Evolutionary conservation across 2,797 vertebrate species (phyloP).

Genomic region (Steatocranus sp.): DNA sequence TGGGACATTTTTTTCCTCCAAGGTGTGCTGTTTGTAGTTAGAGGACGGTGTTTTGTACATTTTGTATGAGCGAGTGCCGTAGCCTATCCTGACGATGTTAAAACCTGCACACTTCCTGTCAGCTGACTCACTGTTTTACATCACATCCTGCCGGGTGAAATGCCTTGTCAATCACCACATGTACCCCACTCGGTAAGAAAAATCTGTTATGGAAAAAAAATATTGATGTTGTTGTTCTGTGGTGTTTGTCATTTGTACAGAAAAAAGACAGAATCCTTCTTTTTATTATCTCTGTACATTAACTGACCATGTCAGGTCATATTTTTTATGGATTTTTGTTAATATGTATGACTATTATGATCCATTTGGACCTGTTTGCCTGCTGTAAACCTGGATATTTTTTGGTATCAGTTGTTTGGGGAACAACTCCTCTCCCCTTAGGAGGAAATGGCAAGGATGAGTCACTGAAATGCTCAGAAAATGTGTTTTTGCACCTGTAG

Average conservation of each 20-base stretch:
- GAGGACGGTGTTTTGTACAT: slow-evolving; percentile 98
- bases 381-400: slow-evolving; percentile 77
- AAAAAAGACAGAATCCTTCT: slow-evolving; percentile 73
- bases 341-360: slow-evolving; percentile 76
- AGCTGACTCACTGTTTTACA: slow-evolving; percentile 75
- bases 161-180: slow-evolving; percentile 38
- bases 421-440: slow-evolving; percentile 26
- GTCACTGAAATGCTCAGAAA: slow-evolving; percentile 43
- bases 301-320: slow-evolving; percentile 69
- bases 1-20: slow-evolving; percentile 36
- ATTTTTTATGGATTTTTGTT: slow-evolving; percentile 82
- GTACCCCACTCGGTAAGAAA: slow-evolving; percentile 49
- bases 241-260: slow-evolving; percentile 98
- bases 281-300: slow-evolving; percentile 82
- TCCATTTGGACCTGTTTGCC: slow-evolving; percentile 77
- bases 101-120: slow-evolving; percentile 87
- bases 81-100: slow-evolving; percentile 86
- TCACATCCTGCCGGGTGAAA: slow-evolving; percentile 69
- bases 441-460: slow-evolving; percentile 54
- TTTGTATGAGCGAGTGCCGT: slow-evolving; percentile 98
- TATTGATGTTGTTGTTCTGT: slow-evolving; percentile 90
- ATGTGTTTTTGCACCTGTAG: slow-evolving; percentile 3
- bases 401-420: slow-evolving; percentile 76
- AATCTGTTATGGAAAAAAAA: slow-evolving; percentile 65
- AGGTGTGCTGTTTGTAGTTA: slow-evolving; percentile 88